Conservation (phyloP, 2,797 vertebrate species). For the Melanotaenia pygmaea region DNA sequence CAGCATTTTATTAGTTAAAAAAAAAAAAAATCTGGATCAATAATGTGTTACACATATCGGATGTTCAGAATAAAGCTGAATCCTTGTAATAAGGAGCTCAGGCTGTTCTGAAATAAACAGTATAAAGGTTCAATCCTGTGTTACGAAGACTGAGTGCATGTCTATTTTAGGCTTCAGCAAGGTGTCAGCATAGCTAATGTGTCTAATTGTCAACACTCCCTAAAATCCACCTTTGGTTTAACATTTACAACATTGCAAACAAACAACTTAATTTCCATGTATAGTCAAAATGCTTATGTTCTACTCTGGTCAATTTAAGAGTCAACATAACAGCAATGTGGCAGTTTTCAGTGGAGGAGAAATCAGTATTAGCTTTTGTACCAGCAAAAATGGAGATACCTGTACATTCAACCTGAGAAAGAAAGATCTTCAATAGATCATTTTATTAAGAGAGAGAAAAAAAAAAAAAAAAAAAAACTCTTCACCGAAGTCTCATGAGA, state of each 20-base stretch:
- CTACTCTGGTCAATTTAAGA: neutral
- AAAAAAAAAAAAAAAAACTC: neutral
- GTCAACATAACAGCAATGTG: neutral
- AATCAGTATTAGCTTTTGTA: neutral
- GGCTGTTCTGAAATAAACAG: neutral
- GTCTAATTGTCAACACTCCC: conserved; percentile 7
- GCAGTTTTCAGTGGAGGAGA: conserved; percentile 3
- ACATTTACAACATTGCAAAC: conserved; percentile 42
- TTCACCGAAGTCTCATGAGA: conserved; percentile 50
- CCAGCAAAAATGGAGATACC: neutral
- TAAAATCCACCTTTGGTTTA: conserved; percentile 36
- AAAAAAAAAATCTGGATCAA: neutral
- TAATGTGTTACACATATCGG: neutral
- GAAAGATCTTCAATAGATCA: conserved; percentile 29
- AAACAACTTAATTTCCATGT: conserved; percentile 2
- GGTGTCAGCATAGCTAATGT: conserved; percentile 13
- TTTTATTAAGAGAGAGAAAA: conserved; percentile 9
- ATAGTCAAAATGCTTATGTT: conserved; percentile 13
- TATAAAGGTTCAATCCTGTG: neutral
- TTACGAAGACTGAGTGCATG: neutral
- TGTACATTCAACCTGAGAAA: conserved; percentile 29
- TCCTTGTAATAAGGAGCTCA: neutral
- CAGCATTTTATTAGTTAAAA: neutral
- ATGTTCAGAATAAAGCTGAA: neutral
- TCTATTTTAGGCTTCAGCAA: neutral